These are phyloP conservation scores for Eubasilissa regina DNA, from an alignment of 1,140 invertebrate species.

Conservation along the genomic window DNA sequence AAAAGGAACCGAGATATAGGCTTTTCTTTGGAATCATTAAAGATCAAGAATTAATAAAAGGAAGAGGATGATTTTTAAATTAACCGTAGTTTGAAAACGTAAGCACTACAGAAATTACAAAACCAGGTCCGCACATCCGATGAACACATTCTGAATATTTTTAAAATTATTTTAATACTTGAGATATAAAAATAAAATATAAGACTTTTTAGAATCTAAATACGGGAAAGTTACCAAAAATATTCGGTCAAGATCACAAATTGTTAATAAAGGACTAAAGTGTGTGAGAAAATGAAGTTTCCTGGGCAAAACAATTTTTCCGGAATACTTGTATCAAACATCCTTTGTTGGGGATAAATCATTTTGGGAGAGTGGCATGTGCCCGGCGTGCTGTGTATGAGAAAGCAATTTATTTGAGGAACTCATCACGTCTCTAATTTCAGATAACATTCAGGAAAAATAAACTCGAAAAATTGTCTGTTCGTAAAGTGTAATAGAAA, in stretches of 20 bases:
- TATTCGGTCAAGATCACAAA: background rate
- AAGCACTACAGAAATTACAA: no score
- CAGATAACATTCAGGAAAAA: slow-evolving; percentile 28
- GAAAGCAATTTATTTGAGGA: slow-evolving; percentile 49
- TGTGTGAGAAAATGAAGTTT: slow-evolving; percentile 10
- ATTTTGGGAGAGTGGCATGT: slow-evolving; percentile 22
- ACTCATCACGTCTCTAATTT: slow-evolving; percentile 47
- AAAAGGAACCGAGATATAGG: no score
- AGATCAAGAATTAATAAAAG: no score
- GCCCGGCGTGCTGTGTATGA: slow-evolving; percentile 26
- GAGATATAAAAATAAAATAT: no score
- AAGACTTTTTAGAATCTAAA: background rate
- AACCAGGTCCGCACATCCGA: no score
- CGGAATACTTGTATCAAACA: background rate
- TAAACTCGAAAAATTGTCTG: slow-evolving; percentile 19
- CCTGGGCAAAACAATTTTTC: background rate
- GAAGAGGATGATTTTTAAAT: no score
- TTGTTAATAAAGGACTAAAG: slow-evolving; percentile 5
- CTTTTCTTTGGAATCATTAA: no score
- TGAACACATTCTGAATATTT: no score
- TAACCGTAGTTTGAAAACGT: no score
- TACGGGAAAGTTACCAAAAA: background rate
- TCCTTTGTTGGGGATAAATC: slow-evolving; percentile 22
- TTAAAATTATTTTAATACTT: no score
- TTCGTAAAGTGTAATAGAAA: slow-evolving; percentile 9